Evolutionary conservation across 2,113 vertebrate species (phyloP).

Genomic region (Malurus alboscapulatus): DNA sequence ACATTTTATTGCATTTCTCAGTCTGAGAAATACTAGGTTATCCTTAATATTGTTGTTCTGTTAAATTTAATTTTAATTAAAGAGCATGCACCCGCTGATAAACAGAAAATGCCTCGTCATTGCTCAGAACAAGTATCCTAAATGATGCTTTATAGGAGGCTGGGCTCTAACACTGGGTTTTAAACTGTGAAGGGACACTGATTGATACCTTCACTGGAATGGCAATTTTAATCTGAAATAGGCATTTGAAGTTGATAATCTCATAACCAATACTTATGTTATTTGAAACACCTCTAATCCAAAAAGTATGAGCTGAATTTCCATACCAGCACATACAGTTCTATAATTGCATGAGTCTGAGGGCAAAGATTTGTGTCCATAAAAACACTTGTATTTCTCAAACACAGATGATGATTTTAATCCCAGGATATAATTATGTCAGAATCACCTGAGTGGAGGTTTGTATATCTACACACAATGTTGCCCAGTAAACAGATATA

Average conservation of each 20-base stretch:
- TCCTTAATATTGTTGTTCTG: not conserved
- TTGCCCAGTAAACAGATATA: not conserved
- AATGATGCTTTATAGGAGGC: not conserved
- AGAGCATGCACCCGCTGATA: not conserved
- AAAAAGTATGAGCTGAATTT: not conserved
- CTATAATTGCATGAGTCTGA: not conserved
- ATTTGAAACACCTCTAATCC: not conserved
- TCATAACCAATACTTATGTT: not conserved
- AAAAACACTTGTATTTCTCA: not conserved
- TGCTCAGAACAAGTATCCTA: not conserved
- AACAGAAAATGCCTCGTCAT: not conserved
- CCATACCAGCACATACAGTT: not conserved
- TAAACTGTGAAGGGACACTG: not conserved
- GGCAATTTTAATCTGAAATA: not conserved
- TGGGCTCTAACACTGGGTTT: not conserved
- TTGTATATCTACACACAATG: not conserved
- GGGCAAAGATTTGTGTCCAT: not conserved
- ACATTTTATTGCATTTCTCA: not conserved
- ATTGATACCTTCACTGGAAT: not conserved
- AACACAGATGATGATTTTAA: not conserved
- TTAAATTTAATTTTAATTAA: conserved; percentile 29
- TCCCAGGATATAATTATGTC: not conserved
- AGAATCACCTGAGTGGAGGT: not conserved
- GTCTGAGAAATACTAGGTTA: not conserved
- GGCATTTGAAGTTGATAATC: not conserved